phyloP scores from a whole-genome alignment of 2,888 invertebrate species.

The Ectemnius lituratus region DNA sequence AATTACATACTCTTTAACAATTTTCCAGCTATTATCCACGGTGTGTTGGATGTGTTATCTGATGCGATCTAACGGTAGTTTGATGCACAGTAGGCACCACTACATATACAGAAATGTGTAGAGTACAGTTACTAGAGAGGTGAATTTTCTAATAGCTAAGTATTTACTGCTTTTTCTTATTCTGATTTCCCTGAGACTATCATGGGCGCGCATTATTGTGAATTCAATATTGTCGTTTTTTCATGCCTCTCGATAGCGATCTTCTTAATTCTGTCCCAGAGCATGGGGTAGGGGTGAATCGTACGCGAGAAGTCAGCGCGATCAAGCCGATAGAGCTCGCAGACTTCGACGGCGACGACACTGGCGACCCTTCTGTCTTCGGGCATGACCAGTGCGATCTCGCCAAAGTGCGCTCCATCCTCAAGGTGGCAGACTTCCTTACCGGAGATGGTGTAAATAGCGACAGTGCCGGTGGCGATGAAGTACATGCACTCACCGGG shows the following conservation, averaged over 20 bases:
- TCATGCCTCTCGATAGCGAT: conserved; percentile 74
- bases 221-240: conserved; percentile 69
- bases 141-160: conserved; percentile 7
- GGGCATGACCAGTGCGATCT: conserved; percentile 76
- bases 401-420: conserved; percentile 78
- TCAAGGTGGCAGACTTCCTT: conserved; percentile 76
- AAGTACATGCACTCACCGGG: conserved; percentile 81
- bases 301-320: conserved; percentile 73
- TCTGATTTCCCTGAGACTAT: too few species aligned
- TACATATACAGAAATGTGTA: too few species aligned
- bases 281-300: conserved; percentile 74
- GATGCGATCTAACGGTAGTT: conserved; percentile 38
- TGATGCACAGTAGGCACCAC: background rate
- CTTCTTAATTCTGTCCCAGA: conserved; percentile 75
- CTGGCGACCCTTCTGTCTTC: conserved; percentile 74
- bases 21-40: conserved; percentile 53
- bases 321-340: conserved; percentile 75
- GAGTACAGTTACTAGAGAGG: background rate
- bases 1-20: conserved; percentile 55
- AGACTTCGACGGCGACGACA: conserved; percentile 76
- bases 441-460: conserved; percentile 79
- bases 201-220: conserved; percentile 30
- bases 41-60: conserved; percentile 50
- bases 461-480: conserved; percentile 80
- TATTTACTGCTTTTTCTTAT: background rate